Evolutionary conservation across 2,888 invertebrate genomes (phyloP).

Genomic region (Melanostoma mellinum): DNA sequence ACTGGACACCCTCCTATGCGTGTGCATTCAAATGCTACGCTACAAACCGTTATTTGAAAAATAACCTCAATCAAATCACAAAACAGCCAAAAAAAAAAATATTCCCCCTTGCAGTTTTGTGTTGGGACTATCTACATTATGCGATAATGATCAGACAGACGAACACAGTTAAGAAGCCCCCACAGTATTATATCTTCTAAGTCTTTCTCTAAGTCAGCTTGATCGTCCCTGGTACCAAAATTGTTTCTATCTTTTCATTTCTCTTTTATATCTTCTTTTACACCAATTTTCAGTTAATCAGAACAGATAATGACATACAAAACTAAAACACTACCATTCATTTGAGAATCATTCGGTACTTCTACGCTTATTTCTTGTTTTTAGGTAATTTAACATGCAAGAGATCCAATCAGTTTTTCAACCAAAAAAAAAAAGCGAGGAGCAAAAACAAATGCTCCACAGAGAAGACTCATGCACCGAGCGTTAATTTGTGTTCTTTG

Average conservation of each 20-base stretch:
- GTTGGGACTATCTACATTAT: constrained; percentile 26
- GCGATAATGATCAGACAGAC: constrained; percentile 44
- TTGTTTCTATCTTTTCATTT: constrained; percentile 22
- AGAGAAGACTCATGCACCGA: constrained; percentile 34
- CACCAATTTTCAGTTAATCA: constrained; percentile 52
- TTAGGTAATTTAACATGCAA: constrained; percentile 60
- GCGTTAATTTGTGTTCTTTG: constrained; percentile 58
- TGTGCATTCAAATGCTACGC: no score
- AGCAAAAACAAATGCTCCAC: no score
- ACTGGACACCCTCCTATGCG: no score
- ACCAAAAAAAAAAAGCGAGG: no score
- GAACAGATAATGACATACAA: constrained; percentile 36
- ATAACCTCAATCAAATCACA: no score
- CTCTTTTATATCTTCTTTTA: constrained; percentile 29
- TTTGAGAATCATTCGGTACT: constrained; percentile 37
- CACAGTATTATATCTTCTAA: constrained; percentile 15
- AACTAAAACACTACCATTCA: constrained; percentile 21
- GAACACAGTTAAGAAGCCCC: not conserved
- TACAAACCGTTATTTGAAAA: no score
- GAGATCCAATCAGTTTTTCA: constrained; percentile 54
- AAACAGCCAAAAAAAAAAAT: constrained; percentile 21
- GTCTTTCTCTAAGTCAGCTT: constrained; percentile 1
- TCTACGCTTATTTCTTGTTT: constrained; percentile 13
- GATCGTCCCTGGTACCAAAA: constrained; percentile 17
- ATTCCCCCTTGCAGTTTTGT: not conserved